Evolutionary conservation across 1,140 invertebrate genomes (phyloP).

Genomic region (Geopemphigus sp.): DNA sequence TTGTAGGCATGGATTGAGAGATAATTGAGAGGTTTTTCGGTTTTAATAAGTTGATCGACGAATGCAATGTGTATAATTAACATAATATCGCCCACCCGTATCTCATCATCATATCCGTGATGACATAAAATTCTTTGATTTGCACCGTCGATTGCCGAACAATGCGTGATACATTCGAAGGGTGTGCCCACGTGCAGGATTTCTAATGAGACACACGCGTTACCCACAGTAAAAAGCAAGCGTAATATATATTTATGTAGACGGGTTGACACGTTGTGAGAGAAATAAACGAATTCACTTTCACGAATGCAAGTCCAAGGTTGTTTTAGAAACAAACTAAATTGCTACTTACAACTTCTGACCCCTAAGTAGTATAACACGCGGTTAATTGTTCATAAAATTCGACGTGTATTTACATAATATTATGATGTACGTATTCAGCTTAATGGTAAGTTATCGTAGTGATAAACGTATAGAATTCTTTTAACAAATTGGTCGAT

Average conservation of each 20-base stretch:
- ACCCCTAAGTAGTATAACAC: too few species aligned
- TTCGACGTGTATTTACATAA: too few species aligned
- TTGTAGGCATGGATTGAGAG: background rate
- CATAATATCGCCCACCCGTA: background rate
- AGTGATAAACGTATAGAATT: too few species aligned
- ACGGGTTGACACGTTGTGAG: background rate
- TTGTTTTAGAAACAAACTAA: constrained; percentile 6
- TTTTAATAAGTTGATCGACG: background rate
- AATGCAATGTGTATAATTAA: background rate
- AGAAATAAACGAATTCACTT: constrained; percentile 22
- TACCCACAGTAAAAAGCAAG: background rate
- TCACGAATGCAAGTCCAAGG: constrained; percentile 10
- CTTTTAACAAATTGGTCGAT: too few species aligned
- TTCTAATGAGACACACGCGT: constrained; percentile 2
- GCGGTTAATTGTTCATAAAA: too few species aligned
- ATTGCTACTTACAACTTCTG: too few species aligned
- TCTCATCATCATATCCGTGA: background rate
- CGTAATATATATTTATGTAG: too few species aligned
- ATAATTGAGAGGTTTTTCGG: background rate
- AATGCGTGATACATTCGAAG: constrained; percentile 2
- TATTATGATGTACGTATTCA: too few species aligned
- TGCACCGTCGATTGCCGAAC: background rate
- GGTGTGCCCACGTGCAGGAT: constrained; percentile 14
- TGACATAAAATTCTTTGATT: constrained; percentile 24
- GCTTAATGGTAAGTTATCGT: too few species aligned